phyloP scores from a whole-genome alignment of 1,140 invertebrate genomes.

The Apis laboriosa region DNA sequence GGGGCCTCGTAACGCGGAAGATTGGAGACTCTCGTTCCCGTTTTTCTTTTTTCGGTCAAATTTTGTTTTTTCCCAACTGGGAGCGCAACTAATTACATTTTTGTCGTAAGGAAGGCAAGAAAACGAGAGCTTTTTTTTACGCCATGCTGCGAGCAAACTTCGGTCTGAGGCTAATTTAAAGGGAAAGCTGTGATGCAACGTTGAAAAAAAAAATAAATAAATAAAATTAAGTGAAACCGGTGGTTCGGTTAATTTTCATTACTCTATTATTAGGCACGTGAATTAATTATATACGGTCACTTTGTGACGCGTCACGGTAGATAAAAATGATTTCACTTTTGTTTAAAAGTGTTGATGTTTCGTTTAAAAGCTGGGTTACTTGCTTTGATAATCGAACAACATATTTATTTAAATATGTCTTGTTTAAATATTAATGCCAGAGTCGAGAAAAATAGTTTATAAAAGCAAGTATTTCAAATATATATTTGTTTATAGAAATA shows the following conservation, averaged over 20 bases:
- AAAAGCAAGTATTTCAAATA: no score
- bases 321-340: neutral
- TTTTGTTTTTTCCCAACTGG: conserved; percentile 21
- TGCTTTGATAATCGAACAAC: neutral
- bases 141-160: neutral
- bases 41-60: conserved; percentile 11
- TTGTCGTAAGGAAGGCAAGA: conserved; percentile 35
- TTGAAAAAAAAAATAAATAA: no score
- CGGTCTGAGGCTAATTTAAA: neutral
- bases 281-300: conserved; percentile 2
- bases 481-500: no score
- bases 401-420: no score
- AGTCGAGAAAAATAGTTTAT: no score
- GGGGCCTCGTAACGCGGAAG: conserved; percentile 21
- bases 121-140: conserved; percentile 12
- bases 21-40: conserved; percentile 18
- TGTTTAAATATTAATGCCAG: no score
- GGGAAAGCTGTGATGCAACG: no score
- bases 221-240: neutral
- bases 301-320: neutral
- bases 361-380: neutral
- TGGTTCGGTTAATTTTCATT: neutral
- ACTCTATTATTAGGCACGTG: neutral
- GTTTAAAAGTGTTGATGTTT: neutral
- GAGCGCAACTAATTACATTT: conserved; percentile 54